Evolutionary conservation across 2,888 invertebrate genomes (phyloP), one percentile per base, ranked within the genome.

Genomic region (Cremastobaeus sp.): DNA sequence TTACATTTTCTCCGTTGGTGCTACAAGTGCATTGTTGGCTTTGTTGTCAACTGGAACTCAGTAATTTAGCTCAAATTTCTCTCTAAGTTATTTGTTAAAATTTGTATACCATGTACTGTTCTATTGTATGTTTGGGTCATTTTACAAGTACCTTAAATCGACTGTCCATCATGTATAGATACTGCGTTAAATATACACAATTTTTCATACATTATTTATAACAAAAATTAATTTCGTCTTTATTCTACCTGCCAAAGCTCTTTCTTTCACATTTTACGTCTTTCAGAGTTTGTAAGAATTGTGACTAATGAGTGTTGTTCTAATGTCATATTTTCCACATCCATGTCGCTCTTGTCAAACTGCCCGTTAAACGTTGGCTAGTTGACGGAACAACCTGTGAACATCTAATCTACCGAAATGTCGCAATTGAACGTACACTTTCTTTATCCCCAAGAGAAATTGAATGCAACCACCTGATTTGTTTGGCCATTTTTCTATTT

Each of bases 11-110:
- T 98, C 98, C 1, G 94, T 99, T 78, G 93, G 95, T 25, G 90
- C 92, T 47, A 95, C 98, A 9, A 95, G 97, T 70, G 98, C 97
- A 75, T 90, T 98, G 11, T 89, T 99, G 80, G 98, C 98, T 37
- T 91, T 99, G 62, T 92, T 99, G 81, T 99, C 99, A n/a, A 98
- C 98, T 52, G 95, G 96, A 85, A 93, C 93, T 77, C 92, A 94
- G 88, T 93, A 90, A 91, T 20, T 60, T 69, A 60, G 32, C 18
- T 48, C 12, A 50, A 62, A 32, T 65, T 59, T 12, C 2, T n/a
- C 32, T 34, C 17, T 59, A 70, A 62, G 48, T 62, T 62, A 70
- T 48, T 43, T 60, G 41, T 62, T 64, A 69, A 60, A 47, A 64
- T 50, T 70, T 39, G 12, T 25, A 5, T 25, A 25, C 4, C 25